Percentiles rank a stretch among this genome's conserved stretches.
phyloP scores from a whole-genome alignment of 2,113 vertebrate genomes.

The Monarcha castaneiventris region DNA sequence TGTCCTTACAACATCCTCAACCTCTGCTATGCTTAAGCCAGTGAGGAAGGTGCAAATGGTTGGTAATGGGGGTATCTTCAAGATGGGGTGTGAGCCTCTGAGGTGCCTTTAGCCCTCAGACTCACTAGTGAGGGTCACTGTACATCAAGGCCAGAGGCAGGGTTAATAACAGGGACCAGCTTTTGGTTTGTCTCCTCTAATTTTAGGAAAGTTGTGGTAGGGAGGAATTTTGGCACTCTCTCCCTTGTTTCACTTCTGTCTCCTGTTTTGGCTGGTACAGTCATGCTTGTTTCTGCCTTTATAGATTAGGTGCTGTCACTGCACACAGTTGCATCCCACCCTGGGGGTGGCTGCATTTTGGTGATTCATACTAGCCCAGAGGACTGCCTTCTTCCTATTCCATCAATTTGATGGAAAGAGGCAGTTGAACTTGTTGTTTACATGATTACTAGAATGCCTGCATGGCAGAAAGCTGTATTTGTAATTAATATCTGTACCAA shows the following conservation, averaged over 20 bases:
- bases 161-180: background rate
- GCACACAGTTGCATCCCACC: conserved; percentile 5
- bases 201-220: background rate
- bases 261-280: conserved; percentile 1
- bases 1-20: background rate
- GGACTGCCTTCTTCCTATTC: background rate
- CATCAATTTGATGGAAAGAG: conserved; percentile 6
- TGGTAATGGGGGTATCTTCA: background rate
- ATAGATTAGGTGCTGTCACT: conserved; percentile 13
- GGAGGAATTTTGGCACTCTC: background rate
- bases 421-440: conserved; percentile 6
- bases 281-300: background rate
- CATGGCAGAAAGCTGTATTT: background rate
- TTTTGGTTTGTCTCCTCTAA: background rate
- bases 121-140: background rate
- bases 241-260: background rate
- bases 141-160: background rate
- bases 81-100: background rate
- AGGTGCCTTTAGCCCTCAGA: background rate
- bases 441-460: background rate
- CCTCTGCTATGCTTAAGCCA: background rate
- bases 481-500: conserved; percentile 26
- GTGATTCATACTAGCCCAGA: conserved; percentile 17
- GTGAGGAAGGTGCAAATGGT: background rate
- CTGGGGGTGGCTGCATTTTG: background rate